Percentiles rank a stretch among this genome's conserved stretches.
Conservation (phyloP, 2,888 invertebrate genomes). For the Halictus quadricinctus region DNA sequence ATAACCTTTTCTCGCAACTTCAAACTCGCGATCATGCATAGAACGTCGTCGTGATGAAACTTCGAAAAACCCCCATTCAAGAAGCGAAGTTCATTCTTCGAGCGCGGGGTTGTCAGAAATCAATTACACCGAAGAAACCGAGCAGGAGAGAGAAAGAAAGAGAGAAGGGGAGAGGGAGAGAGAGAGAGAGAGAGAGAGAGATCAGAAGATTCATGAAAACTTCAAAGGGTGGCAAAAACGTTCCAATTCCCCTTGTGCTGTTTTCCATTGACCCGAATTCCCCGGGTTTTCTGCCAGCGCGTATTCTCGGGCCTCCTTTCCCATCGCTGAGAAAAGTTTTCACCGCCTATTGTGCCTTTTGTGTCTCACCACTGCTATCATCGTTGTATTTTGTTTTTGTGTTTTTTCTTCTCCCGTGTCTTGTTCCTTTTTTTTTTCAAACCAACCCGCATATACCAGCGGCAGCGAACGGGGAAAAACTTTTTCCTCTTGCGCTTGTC, state of each 20-base stretch:
- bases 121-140: constrained; percentile 27
- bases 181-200: constrained; percentile 10
- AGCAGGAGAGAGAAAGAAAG: background rate
- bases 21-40: background rate
- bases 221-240: constrained; percentile 56
- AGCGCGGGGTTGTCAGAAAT: background rate
- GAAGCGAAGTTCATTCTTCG: background rate
- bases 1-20: background rate
- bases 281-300: constrained; percentile 36
- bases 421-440: constrained; percentile 29
- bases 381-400: constrained; percentile 47
- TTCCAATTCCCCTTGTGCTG: constrained; percentile 40
- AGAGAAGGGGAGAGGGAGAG: background rate
- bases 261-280: constrained; percentile 67
- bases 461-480: constrained; percentile 19
- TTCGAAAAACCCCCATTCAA: background rate
- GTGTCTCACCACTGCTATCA: constrained; percentile 49
- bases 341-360: constrained; percentile 63
- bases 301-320: constrained; percentile 29
- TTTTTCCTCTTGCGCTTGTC: constrained; percentile 37
- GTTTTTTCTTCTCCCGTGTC: background rate
- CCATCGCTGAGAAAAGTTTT: constrained; percentile 62
- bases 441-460: constrained; percentile 27
- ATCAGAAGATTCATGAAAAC: constrained; percentile 37
- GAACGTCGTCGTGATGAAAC: background rate